Base-by-base conservation (phyloP, 1,140 invertebrate species). In the Drosophila watanabei region DNA sequence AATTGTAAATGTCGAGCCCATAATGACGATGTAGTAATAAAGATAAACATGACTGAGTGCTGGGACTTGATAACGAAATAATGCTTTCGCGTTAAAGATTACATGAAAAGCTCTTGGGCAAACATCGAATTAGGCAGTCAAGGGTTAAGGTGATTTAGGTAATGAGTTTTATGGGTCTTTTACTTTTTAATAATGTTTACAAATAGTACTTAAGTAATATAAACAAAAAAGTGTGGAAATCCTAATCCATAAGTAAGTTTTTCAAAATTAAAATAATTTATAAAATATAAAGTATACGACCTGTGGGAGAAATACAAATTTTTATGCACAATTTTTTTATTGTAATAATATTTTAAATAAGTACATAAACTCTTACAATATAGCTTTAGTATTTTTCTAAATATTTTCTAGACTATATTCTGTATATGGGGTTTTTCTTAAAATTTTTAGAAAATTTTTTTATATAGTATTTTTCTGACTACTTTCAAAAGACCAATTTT, bases 21-120 rank as follows among this genome's bases (percentile, higher is more conserved):
- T 51, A 75, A 61, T 52, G 46, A 24, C 37, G 56, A 52, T 61
- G 43, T 71, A 18, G 64, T 49, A 69, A 69, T 48, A 57, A 39
- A 69, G 68, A 71, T 71, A 71, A 69, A 57, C 13, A 54, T 33
- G 62, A 30, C 48, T 33, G 60, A 5, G 11, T 52, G 20, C 24
- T 16, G 9, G 16, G 16, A 16, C 8, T 30, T 45, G 43, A 68
- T 64, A 64, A 35, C 24, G 59, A 37, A 35, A 37, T 64, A 63
- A 46, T 37, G 41, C n/a, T 5, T 46, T 62, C 16, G 24, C 30
- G 2, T 8, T 6, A 4, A 8, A 33, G 63, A 62, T 63, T 24
- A 62, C 28, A 28, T 8, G 2, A 16, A 32, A n/a, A 59, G 54
- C n/a, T 16, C 13, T 20, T 24, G 37, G 14, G 54, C 11, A 60